Evolutionary conservation across 2,888 invertebrate genomes (phyloP).

Genomic region (Meandrusa payeni): DNA sequence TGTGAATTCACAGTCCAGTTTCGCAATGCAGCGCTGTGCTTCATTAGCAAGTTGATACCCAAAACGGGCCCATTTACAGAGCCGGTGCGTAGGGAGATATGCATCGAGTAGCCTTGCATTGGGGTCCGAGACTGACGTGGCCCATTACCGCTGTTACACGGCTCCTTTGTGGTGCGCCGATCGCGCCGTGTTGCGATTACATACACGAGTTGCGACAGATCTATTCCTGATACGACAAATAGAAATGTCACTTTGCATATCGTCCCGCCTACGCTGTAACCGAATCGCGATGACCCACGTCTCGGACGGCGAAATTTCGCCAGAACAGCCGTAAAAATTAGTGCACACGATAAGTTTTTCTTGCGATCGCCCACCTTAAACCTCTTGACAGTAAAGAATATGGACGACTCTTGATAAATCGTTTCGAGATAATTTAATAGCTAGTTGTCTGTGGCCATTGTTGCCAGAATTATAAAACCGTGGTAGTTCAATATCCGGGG

Average conservation of each 20-base stretch:
- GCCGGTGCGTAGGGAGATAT: constrained; percentile 68
- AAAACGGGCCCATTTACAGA: constrained; percentile 75
- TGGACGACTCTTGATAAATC: too few species aligned
- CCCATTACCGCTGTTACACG: constrained; percentile 72
- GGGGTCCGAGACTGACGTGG: constrained; percentile 63
- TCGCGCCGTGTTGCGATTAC: constrained; percentile 72
- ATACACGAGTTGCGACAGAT: constrained; percentile 67
- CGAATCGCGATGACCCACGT: constrained; percentile 17
- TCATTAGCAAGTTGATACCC: constrained; percentile 79
- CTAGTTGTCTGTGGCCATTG: too few species aligned
- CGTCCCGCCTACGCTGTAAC: constrained; percentile 49
- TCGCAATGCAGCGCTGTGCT: constrained; percentile 59
- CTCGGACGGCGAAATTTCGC: constrained; percentile 17
- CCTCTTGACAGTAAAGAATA: too few species aligned
- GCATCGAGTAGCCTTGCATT: constrained; percentile 66
- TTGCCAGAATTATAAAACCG: too few species aligned
- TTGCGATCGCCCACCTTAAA: not conserved
- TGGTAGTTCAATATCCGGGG: too few species aligned
- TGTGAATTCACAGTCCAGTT: constrained; percentile 67
- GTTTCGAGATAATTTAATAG: too few species aligned
- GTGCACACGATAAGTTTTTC: constrained; percentile 5
- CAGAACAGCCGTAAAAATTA: constrained; percentile 39
- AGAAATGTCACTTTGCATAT: constrained; percentile 76
- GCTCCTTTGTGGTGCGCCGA: constrained; percentile 72
- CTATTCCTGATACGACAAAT: constrained; percentile 70